These are phyloP conservation scores for Pipistrellus nathusii DNA, from an alignment of 2,797 vertebrate genomes.

Conservation along the genomic window DNA sequence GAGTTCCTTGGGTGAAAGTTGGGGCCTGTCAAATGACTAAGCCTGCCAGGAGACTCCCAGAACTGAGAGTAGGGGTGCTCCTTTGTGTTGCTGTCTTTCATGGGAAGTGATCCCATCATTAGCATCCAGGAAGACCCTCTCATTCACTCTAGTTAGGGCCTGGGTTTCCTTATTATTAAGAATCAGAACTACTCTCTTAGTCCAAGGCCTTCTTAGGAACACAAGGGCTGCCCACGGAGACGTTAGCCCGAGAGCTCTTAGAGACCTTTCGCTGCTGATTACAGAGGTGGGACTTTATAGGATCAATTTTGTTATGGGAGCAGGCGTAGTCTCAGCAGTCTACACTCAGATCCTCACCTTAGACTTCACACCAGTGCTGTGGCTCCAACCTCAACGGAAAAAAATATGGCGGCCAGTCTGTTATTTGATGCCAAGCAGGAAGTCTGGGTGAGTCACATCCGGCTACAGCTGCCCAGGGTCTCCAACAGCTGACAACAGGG, in stretches of 20 bases:
- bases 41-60: background rate
- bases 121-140: background rate
- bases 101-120: no score
- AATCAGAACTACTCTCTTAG: background rate
- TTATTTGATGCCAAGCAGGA: background rate
- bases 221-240: background rate
- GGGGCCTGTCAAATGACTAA: background rate
- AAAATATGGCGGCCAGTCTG: background rate
- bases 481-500: background rate
- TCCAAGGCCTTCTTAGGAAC: background rate
- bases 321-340: background rate
- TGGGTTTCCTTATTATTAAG: background rate
- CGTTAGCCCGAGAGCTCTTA: background rate
- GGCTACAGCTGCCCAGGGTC: background rate
- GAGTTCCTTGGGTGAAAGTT: background rate
- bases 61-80: background rate
- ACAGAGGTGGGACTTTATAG: no score
- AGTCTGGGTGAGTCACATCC: background rate
- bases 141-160: background rate
- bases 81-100: background rate
- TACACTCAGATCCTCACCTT: background rate
- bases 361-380: background rate
- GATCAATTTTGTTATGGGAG: background rate
- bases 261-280: fast-evolving
- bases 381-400: background rate